phyloP scores from a whole-genome alignment of 2,888 invertebrate species.

The Spodoptera picta region DNA sequence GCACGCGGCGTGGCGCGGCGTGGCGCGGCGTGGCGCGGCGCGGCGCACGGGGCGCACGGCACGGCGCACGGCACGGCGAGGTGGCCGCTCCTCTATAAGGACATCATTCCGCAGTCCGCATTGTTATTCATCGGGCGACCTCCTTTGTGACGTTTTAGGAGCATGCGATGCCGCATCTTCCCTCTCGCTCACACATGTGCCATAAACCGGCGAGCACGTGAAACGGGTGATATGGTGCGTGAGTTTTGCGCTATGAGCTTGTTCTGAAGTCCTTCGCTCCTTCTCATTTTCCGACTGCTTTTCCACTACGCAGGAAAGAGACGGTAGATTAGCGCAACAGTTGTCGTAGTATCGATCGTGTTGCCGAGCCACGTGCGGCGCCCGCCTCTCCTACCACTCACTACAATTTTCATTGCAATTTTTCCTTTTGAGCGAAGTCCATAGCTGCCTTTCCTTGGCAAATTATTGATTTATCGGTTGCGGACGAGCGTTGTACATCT shows the following conservation, averaged over 20 bases:
- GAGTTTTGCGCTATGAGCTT: constrained; percentile 81
- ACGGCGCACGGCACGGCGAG: constrained; percentile 32
- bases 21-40: constrained; percentile 15
- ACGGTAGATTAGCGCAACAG: constrained; percentile 80
- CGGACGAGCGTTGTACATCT: constrained; percentile 49
- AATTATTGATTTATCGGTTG: constrained; percentile 23
- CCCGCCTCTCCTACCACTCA: constrained; percentile 61
- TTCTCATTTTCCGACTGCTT: constrained; percentile 57
- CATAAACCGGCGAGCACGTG: constrained; percentile 46
- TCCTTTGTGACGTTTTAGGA: constrained; percentile 85
- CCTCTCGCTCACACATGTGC: constrained; percentile 62
- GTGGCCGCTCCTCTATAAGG: constrained; percentile 74
- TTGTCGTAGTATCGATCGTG: constrained; percentile 84
- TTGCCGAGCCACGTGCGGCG: constrained; percentile 78
- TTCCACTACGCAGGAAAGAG: constrained; percentile 58
- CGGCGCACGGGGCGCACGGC: constrained; percentile 28
- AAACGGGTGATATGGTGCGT: constrained; percentile 73
- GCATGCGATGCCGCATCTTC: constrained; percentile 84
- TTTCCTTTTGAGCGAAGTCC: constrained; percentile 55
- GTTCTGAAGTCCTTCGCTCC: constrained; percentile 72
- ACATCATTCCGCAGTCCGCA: constrained; percentile 87
- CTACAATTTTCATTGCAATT: constrained; percentile 57
- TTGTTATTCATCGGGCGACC: constrained; percentile 87
- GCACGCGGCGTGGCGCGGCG: constrained; percentile 38
- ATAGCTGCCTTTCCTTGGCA: constrained; percentile 45